A percentile compares a stretch with the other conserved stretches of the same genome.
phyloP scores from a whole-genome alignment of 1,140 invertebrate species.

The Drosophila bocki region DNA sequence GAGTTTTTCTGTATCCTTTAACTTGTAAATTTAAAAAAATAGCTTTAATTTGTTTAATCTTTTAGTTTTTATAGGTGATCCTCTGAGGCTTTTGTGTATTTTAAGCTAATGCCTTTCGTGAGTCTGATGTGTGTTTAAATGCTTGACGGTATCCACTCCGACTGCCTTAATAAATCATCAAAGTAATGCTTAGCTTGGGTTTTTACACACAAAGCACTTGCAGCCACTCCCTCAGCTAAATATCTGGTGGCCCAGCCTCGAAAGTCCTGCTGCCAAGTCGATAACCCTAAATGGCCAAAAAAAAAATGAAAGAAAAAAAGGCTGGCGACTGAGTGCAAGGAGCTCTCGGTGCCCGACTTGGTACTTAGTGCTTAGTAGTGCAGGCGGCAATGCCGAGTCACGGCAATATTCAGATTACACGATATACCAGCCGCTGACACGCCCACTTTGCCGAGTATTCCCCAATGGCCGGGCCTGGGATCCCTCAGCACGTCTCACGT shows the following conservation, averaged over 20 bases:
- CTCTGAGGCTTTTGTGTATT: background rate
- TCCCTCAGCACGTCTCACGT: slow-evolving; percentile 42
- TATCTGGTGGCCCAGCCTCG: background rate
- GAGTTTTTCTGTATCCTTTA: background rate
- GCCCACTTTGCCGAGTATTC: slow-evolving; percentile 11
- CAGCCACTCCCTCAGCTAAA: slow-evolving; percentile 2
- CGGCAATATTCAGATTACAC: slow-evolving; percentile 80
- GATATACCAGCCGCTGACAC: slow-evolving; percentile 39
- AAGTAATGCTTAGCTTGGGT: slow-evolving; percentile 10
- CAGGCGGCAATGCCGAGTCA: slow-evolving; percentile 57
- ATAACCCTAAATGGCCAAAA: slow-evolving; percentile 68
- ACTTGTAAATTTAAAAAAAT: background rate
- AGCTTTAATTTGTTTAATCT: background rate
- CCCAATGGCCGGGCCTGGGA: background rate
- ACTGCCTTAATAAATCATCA: slow-evolving; percentile 22
- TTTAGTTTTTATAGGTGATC: background rate
- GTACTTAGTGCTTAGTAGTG: slow-evolving; percentile 28
- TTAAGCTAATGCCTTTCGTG: background rate
- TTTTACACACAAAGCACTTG: background rate
- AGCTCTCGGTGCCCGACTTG: slow-evolving; percentile 3
- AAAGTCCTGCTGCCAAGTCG: slow-evolving; percentile 36
- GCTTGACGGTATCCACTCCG: background rate
- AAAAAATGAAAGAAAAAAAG: slow-evolving; percentile 1
- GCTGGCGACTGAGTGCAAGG: slow-evolving; percentile 4
- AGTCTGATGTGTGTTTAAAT: background rate